Base-by-base conservation (phyloP, 2,888 invertebrate species). In the Hylaea fasciaria region DNA sequence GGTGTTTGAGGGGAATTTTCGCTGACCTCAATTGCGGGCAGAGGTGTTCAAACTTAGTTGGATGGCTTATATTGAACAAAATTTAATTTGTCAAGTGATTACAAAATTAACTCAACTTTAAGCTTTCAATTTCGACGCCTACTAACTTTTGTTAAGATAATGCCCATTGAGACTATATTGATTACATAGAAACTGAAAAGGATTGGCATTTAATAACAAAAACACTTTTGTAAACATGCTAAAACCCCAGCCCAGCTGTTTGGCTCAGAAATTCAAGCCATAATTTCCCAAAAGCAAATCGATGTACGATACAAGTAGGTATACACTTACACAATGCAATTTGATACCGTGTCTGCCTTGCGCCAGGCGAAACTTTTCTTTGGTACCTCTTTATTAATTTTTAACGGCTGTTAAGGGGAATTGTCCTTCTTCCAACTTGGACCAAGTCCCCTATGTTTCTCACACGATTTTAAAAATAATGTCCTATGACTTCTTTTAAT, bases 21-120 rank as follows among this genome's bases (percentile, higher is more conserved):
- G 67, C 55, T 71, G 67, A 75, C 77, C 80, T 70, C 73, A 75
- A 76, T 74, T 77, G 78, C 70, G 81, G 81, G 71, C 58, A 57
- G 62, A 74, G 73, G 74, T 75, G 74, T 71, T 76, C 69, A 58
- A 80, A 76, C 46, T 60, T 48, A 64, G 63, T 60, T 59, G 52
- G 58, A 60, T 41, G 49, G 62, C 57, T 70, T 60, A 63, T 57
- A 64, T 47, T 53, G 32, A 11, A 54, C 44, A 16, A 64, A 67
- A 67, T 64, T 65, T 46, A 64, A 61, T 65, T 57, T 40, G 53
- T 59, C 56, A 57, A 50, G 43, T 54, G 44, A 48, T 55, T 57
- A 59, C 14, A 28, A 14, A 44, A 37, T 49, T 49, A 39, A 40
- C 32, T 49, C 9, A 59, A 59, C 17, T 59, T 48, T 39, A 40